These are phyloP conservation scores for Sarcophaga variegata DNA, from an alignment of 2,888 invertebrate genomes.

Conservation along the genomic window DNA sequence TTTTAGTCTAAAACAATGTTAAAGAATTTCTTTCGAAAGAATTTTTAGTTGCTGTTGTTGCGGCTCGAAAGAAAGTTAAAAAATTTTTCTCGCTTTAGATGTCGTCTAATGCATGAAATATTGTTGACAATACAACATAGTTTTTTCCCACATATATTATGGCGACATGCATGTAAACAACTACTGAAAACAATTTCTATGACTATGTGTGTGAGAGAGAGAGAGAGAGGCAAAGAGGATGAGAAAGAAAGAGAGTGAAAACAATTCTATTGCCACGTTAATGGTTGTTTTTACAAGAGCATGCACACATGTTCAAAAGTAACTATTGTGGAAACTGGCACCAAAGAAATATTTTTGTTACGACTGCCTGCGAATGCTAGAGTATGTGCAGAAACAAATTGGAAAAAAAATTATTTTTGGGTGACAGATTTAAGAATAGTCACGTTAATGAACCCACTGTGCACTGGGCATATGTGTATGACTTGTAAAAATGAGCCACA, in stretches of 20 bases:
- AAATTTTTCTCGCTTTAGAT: background rate
- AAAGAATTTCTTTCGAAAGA: slow-evolving; percentile 5
- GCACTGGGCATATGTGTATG: too few species aligned
- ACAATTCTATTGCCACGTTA: background rate
- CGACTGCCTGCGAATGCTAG: too few species aligned
- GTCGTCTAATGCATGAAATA: slow-evolving; percentile 43
- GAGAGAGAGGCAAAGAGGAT: background rate
- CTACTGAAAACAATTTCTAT: background rate
- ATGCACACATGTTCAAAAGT: background rate
- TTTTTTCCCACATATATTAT: slow-evolving; percentile 42
- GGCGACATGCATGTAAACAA: background rate
- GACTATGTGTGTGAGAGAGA: background rate
- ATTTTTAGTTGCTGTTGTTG: slow-evolving; percentile 25
- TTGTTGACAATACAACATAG: slow-evolving; percentile 44
- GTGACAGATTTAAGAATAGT: too few species aligned
- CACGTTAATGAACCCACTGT: too few species aligned
- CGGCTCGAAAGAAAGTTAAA: background rate
- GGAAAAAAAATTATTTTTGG: too few species aligned
- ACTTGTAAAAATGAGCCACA: too few species aligned
- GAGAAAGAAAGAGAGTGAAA: background rate
- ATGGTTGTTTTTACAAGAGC: background rate
- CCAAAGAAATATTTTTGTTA: too few species aligned
- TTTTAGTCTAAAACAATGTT: background rate
- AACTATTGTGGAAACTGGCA: too few species aligned
- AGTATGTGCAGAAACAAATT: too few species aligned